Evolutionary conservation across 2,113 vertebrate species (phyloP), one percentile per base, ranked within the genome.

Genomic region (Dascyllus trimaculatus): DNA sequence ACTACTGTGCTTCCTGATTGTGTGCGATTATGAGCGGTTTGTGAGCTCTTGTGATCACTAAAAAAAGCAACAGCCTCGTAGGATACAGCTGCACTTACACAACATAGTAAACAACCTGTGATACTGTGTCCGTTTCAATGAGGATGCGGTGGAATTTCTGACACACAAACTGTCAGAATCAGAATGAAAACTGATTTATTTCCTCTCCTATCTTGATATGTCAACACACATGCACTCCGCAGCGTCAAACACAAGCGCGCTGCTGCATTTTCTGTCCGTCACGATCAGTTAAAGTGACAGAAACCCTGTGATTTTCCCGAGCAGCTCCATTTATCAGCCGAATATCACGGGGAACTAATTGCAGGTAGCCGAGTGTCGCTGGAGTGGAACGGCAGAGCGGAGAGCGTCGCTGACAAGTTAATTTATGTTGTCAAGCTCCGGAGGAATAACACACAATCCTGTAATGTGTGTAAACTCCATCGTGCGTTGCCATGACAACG

Each of bases 391-490:
- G 4, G 46, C 1, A 18, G 46, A 15, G 35, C 18, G 19, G 6
- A 62, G 68, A 62, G 17, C 43, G 13, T 62, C 7, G 5, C 1
- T 46, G 72, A 76, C 66, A 71, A 66, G 60, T 49, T 71, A 21
- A 80, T 71, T 84, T 46, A 29, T 24, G 66, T 66, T 15, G 38
- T 61, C 38, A 17, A 15, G 48, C 78, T 68, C 24, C 32, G 25
- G 51, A 61, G 59, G 61, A 59, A 63, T 45, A 35, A 10, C 29
- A 32, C 22, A 51, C 18, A 24, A 15, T 8, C 6, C 19, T 57
- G 52, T 8, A 40, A 29, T 24, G 48, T 43, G 17, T 26, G 35
- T 46, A 13, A 52, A 29, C 22, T 13, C 48, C 40, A 2, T 68
- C 29, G 3, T 26, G 18, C 57, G 21, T 40, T 46, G 35, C 18